A percentile compares a stretch with the other conserved stretches of the same genome.
Evolutionary conservation across 1,140 invertebrate genomes (phyloP).

Genomic region (Pseudobourletiella spinata): DNA sequence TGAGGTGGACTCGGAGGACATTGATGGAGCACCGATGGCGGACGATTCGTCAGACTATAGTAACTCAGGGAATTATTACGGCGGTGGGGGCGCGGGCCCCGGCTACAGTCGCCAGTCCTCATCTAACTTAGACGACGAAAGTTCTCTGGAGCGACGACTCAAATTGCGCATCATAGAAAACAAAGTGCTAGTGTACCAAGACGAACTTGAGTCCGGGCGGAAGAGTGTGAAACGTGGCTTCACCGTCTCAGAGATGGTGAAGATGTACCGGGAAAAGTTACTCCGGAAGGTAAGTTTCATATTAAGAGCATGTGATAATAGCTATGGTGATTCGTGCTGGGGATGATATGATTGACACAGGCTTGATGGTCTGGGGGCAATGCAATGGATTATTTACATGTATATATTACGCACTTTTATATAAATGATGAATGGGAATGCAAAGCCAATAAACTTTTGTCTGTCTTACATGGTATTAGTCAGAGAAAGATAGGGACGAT

Average conservation of each 20-base stretch:
- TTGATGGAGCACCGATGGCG: constrained; percentile 38
- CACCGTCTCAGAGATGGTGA: constrained; percentile 56
- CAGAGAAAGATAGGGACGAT: constrained; percentile 11
- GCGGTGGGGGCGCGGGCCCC: background rate
- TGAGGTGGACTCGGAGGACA: constrained; percentile 37
- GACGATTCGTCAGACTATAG: constrained; percentile 23
- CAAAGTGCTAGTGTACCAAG: constrained; percentile 90
- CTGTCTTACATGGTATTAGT: constrained; percentile 4
- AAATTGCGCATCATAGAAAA: constrained; percentile 87
- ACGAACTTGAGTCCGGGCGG: constrained; percentile 83
- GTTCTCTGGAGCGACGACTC: constrained; percentile 64
- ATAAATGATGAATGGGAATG: too few species aligned
- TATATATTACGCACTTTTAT: too few species aligned
- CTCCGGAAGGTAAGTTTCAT: constrained; percentile 58
- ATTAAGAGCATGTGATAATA: background rate
- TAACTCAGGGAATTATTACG: constrained; percentile 4
- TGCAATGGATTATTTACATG: too few species aligned
- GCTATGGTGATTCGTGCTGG: background rate
- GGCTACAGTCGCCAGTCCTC: background rate
- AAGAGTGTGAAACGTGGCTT: constrained; percentile 65
- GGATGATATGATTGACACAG: background rate
- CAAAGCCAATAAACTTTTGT: background rate
- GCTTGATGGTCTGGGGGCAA: background rate
- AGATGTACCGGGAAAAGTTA: constrained; percentile 84
- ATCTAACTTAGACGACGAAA: constrained; percentile 39